Base-by-base conservation (phyloP, 2,888 invertebrate genomes). In the Lagria hirta region DNA sequence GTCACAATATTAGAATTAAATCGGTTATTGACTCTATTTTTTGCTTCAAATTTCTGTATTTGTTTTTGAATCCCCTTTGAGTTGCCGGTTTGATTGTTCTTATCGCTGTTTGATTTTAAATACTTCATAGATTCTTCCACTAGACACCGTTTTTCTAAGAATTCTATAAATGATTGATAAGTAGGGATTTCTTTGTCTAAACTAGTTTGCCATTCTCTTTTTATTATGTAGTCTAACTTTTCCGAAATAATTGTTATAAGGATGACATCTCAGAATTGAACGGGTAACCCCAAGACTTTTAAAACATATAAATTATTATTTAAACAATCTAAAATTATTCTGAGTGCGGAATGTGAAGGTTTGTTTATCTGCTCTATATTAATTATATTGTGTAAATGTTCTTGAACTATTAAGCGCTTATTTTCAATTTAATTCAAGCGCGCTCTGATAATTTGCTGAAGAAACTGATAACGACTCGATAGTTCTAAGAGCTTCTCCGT, bases 341-440 rank as follows among this genome's bases (percentile, higher is more conserved):
- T n/a, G n/a, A n/a, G n/a, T n/a, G n/a, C n/a, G n/a, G n/a, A n/a
- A n/a, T n/a, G n/a, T n/a, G n/a, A n/a, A n/a, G n/a, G n/a, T n/a
- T n/a, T n/a, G n/a, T n/a, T n/a, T n/a, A n/a, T n/a, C n/a, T n/a
- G n/a, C n/a, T n/a, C n/a, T n/a, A n/a, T n/a, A n/a, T n/a, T n/a
- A n/a, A n/a, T n/a, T n/a, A n/a, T n/a, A n/a, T n/a, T n/a, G n/a
- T n/a, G n/a, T 8, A 52, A 20, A 18, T 54, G 48, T 13, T 29
- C 45, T 20, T 52, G 47, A 7, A 54, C 47, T 13, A 48, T 51
- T 2, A 45, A n/a, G 1, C 41, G 30, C 35, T 51, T 48, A 12
- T 55, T 48, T 35, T 52, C 49, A 29, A 38, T 54, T 2, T 17
- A 54, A 17, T 2, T 48, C 34, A 42, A 41, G 48, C 7, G 53